These are phyloP conservation scores for Epinephelus awoara DNA, from an alignment of 2,797 vertebrate genomes.

Conservation along the genomic window DNA sequence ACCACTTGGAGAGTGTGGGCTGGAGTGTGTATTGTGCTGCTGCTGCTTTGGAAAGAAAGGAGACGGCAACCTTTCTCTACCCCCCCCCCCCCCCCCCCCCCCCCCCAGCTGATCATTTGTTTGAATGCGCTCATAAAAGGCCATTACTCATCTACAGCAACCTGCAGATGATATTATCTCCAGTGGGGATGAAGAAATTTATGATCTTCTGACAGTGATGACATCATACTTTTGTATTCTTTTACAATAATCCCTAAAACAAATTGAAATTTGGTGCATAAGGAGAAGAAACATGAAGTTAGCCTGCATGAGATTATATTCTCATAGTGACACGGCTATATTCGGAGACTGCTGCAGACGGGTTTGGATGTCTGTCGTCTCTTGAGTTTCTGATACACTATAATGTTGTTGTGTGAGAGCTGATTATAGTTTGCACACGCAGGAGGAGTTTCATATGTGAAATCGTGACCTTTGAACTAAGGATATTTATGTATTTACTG, in stretches of 20 bases:
- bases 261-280: neutral
- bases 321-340: conserved; percentile 5
- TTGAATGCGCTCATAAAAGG: conserved; percentile 24
- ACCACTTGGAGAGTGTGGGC: conserved; percentile 52
- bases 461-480: neutral
- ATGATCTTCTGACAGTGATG: conserved; percentile 8
- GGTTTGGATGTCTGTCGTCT: neutral
- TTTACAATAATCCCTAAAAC: neutral
- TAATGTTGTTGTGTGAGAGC: conserved; percentile 9
- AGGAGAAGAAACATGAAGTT: neutral
- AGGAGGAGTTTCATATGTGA: neutral
- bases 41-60: conserved; percentile 52
- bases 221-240: neutral
- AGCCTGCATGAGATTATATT: neutral
- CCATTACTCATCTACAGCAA: conserved; percentile 34
- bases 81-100: neutral
- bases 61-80: conserved; percentile 16
- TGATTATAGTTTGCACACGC: neutral
- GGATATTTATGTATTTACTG: neutral
- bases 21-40: conserved; percentile 41
- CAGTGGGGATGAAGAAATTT: conserved; percentile 14
- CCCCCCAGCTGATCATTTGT: conserved; percentile 26
- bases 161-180: conserved; percentile 19
- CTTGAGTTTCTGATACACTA: neutral
- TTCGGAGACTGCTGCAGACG: neutral